Evolutionary conservation across 2,888 invertebrate genomes (phyloP), one percentile per base, ranked within the genome.

Genomic region (Mycalesis mineus): DNA sequence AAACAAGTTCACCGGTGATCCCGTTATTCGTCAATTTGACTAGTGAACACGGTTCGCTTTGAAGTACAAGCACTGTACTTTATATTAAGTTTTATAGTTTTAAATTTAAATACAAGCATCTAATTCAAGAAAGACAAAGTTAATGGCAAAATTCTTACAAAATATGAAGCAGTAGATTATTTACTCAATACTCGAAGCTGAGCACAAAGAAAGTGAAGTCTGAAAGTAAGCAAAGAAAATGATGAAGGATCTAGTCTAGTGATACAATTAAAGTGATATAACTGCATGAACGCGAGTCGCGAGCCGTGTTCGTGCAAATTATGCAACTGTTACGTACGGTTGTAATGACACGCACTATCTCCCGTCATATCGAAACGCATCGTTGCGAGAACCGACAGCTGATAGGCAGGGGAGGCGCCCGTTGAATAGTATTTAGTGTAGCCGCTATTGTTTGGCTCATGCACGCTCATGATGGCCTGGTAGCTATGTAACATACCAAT

Each of bases 331-430:
- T 83, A 81, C 78, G 77, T 78, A 67, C 62, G 66, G 69, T 70
- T 65, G 72, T 73, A 76, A 73, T 71, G 73, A 74, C 77, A 84
- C 82, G 82, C 83, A 82, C 82, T 81, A 85, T 86, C 84, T 82
- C 76, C 73, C 72, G 78, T 79, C 80, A 77, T 78, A 80, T 80
- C 80, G 74, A 77, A 80, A 82, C 78, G 75, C 79, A 82, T 79
- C 79, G 78, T 76, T 76, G 78, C 80, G 75, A 73, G 73, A 78
- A 73, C 69, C 60, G 80, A 82, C 82, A 79, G 74, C 74, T 80
- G 82, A 83, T 78, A 73, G 78, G 74, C 73, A 71, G 68, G 66
- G 69, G 65, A 62, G 63, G 62, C 54, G 49, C 55, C 51, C 54
- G 49, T 51, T 52, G 51, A 59, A 53, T 42, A 55, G 47, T 55